A percentile compares a stretch with the other conserved stretches of the same genome.
Evolutionary conservation across 2,888 invertebrate genomes (phyloP).

Genomic region (Hydrotaea cyrtoneurina): DNA sequence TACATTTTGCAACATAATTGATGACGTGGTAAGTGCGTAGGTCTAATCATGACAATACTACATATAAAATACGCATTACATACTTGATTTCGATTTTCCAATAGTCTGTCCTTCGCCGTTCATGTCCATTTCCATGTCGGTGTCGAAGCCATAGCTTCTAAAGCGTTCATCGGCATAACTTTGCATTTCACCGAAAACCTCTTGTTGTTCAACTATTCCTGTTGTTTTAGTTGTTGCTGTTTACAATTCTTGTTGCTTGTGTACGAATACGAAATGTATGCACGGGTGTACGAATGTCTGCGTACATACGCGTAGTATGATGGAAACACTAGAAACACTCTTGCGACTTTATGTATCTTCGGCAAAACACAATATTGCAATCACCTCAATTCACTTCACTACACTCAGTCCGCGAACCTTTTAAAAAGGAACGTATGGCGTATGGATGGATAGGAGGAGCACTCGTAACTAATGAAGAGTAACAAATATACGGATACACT

Average conservation of each 20-base stretch:
- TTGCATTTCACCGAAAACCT: constrained; percentile 72
- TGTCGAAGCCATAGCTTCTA: constrained; percentile 80
- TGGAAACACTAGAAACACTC: background rate
- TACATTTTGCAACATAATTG: too few species aligned
- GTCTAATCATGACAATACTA: too few species aligned
- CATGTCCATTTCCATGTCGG: constrained; percentile 80
- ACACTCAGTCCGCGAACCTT: background rate
- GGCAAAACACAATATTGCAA: constrained; percentile 30
- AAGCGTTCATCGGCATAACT: constrained; percentile 79
- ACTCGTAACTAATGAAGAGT: too few species aligned
- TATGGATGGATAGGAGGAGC: too few species aligned
- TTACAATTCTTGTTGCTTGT: background rate
- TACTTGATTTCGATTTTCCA: constrained; percentile 74
- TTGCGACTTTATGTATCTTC: background rate
- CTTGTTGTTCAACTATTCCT: background rate
- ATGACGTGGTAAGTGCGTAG: too few species aligned
- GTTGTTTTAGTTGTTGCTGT: constrained; percentile 2
- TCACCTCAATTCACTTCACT: background rate
- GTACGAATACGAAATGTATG: background rate
- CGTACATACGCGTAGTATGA: background rate
- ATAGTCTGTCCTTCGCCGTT: constrained; percentile 71
- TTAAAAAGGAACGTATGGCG: background rate
- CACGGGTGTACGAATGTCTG: background rate
- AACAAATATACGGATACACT: background rate
- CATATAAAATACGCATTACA: constrained; percentile 34